Evolutionary conservation across 23 tunicate species (phyloP).

Genomic region (Trididemnum miniatum): DNA sequence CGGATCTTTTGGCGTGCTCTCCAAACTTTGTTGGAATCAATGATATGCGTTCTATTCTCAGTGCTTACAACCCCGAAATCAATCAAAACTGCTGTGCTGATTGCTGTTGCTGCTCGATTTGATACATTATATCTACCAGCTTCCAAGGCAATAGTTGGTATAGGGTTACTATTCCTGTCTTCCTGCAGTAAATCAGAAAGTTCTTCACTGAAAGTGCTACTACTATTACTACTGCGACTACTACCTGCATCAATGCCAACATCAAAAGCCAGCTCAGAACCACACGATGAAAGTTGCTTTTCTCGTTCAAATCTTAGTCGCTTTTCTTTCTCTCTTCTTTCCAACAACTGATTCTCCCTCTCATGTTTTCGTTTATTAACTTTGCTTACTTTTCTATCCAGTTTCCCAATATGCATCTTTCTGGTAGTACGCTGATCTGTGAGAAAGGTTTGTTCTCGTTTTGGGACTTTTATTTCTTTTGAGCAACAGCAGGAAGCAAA

Average conservation of each 20-base stretch:
- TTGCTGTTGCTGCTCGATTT: background rate
- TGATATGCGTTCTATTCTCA: background rate
- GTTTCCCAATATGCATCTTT: background rate
- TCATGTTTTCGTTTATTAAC: background rate
- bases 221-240: background rate
- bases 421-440: background rate
- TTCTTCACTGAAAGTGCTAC: background rate
- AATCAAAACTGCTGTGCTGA: background rate
- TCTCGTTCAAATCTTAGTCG: background rate
- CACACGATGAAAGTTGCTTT: background rate
- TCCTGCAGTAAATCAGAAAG: background rate
- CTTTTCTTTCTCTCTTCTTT: background rate
- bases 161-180: background rate
- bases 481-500: background rate
- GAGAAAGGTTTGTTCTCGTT: background rate
- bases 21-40: background rate
- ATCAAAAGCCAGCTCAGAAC: background rate
- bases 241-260: background rate
- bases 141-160: background rate
- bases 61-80: background rate
- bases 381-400: background rate
- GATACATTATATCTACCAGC: background rate
- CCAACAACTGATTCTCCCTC: background rate
- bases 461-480: background rate
- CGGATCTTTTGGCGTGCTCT: background rate